Evolutionary conservation across 1,140 invertebrate species (phyloP), one percentile per base, ranked within the genome.

Genomic region (Cepaea nemoralis): DNA sequence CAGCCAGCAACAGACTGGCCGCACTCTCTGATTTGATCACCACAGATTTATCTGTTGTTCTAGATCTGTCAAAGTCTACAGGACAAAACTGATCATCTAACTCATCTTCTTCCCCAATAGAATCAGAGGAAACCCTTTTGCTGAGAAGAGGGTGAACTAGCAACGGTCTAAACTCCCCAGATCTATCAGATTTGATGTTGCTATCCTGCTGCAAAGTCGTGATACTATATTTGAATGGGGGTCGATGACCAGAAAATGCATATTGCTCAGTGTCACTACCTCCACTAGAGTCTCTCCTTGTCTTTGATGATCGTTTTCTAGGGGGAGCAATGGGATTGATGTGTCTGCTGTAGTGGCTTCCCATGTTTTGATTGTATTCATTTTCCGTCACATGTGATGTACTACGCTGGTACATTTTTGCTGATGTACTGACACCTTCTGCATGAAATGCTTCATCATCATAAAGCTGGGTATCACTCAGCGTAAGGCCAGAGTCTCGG

Each of bases 401-500:
- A 33, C 40, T 31, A 8, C 77, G 77, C 31, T 50, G 77, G 67
- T 71, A 48, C 59, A 63, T 31, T 16, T 63, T 63, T 31, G 59
- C 27, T 0, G 59, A 16, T 2, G 19, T 24, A 55, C 2, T 55
- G 50, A 55, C 50, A 27, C 10, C 33, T n/a, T 63, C 59, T 31
- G n/a, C 59, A 31, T 63, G 59, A 31, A n/a, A 63, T 14, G 78
- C 95, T 84, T 96, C 96, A 74, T 94, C 94, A 31, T 94, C 94
- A 87, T 94, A 95, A 1, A 95, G 91, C 84, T 95, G 94, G 45
- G 94, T 94, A 86, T 97, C 96, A 27, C 95, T 96, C 59, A 96
- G 92, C 0, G 96, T 97, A 14, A 97, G 91, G 1, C 96, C 96
- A 1, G 96, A 97, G 91, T 97, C 96, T 83, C 95, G 92, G 82